Evolutionary conservation across 2,888 invertebrate species (phyloP).

Genomic region (Hydriomena furcata): DNA sequence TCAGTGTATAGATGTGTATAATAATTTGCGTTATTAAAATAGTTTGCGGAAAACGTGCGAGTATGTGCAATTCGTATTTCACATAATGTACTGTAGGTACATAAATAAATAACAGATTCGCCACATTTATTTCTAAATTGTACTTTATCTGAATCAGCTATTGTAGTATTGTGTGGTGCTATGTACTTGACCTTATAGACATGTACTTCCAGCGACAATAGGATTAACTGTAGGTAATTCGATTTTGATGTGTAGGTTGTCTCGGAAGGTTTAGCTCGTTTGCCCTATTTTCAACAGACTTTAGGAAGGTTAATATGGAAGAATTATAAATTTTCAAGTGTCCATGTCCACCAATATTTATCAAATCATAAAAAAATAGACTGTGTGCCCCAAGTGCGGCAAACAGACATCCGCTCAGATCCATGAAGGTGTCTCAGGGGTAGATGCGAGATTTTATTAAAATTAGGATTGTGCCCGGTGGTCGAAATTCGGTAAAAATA

Average conservation of each 20-base stretch:
- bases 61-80: neutral
- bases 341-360: too few species aligned
- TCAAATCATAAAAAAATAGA: too few species aligned
- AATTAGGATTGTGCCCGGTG: too few species aligned
- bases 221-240: neutral
- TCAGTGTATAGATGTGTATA: too few species aligned
- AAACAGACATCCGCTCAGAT: too few species aligned
- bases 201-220: constrained; percentile 5
- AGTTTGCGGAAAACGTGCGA: constrained; percentile 13
- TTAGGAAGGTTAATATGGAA: too few species aligned
- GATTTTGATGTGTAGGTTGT: neutral
- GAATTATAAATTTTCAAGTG: too few species aligned
- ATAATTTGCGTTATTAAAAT: constrained; percentile 12
- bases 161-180: constrained; percentile 12
- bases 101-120: constrained; percentile 10
- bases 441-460: too few species aligned
- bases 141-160: constrained; percentile 1
- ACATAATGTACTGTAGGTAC: neutral
- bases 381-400: too few species aligned
- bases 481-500: too few species aligned
- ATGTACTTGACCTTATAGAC: neutral
- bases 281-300: too few species aligned
- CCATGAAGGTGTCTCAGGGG: too few species aligned
- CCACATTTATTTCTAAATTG: constrained; percentile 12
- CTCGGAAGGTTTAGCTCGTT: neutral